Evolutionary conservation across 1,140 invertebrate genomes (phyloP).

Genomic region (Magallana angulata): DNA sequence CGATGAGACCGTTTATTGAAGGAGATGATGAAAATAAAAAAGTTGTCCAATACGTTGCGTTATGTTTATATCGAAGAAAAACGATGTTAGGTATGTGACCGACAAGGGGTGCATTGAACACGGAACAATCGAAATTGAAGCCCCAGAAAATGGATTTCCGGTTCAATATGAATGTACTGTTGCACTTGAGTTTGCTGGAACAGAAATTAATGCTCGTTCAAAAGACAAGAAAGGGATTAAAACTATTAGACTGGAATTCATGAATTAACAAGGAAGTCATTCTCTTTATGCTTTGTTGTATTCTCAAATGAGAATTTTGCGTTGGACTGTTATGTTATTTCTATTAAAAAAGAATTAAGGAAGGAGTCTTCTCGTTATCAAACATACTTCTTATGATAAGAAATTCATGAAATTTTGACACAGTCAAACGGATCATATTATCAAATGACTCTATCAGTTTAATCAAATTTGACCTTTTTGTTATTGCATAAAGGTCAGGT

Average conservation of each 20-base stretch:
- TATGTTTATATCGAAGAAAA: neutral
- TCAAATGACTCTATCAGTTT: no score
- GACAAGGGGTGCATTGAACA: neutral
- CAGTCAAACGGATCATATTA: no score
- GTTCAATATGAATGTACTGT: conserved; percentile 17
- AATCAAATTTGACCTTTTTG: no score
- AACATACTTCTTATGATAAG: no score
- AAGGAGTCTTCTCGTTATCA: no score
- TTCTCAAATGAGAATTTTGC: no score
- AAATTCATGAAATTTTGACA: no score
- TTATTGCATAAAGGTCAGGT: no score
- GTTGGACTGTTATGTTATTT: no score
- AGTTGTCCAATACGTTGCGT: neutral
- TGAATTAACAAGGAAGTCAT: neutral
- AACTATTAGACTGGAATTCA: neutral
- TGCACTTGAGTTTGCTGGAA: conserved; percentile 36
- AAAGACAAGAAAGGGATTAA: neutral
- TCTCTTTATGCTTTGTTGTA: no score
- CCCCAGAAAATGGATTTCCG: neutral
- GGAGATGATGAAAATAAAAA: conserved; percentile 5
- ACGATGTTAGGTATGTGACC: conserved; percentile 1
- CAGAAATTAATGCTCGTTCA: conserved; percentile 33
- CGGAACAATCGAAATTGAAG: conserved; percentile 4
- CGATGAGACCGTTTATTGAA: conserved; percentile 26
- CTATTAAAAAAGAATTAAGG: no score